Evolutionary conservation across 2,888 invertebrate genomes (phyloP).

Genomic region (Drosophila barbarae): DNA sequence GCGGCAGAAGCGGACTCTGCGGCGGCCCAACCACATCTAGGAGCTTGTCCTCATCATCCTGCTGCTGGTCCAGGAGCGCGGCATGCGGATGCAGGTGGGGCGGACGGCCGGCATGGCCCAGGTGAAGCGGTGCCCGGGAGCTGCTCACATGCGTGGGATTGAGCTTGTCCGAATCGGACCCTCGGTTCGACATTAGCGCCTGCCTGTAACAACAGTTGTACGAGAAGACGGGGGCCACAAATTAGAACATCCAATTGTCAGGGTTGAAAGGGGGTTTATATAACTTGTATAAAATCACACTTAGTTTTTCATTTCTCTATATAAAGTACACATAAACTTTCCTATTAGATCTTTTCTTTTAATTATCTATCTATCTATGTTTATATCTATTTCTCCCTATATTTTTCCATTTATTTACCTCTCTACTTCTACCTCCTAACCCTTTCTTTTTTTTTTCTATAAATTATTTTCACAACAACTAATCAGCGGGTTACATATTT

Average conservation of each 20-base stretch:
- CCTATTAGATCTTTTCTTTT: too few relatives aligned
- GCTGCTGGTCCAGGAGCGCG: constrained; percentile 79
- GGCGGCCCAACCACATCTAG: constrained; percentile 93
- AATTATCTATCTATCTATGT: not conserved
- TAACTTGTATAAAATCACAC: too few relatives aligned
- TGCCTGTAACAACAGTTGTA: constrained; percentile 84
- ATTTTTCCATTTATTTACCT: not conserved
- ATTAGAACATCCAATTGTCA: constrained; percentile 79
- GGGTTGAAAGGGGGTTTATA: not conserved
- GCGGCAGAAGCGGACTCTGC: constrained; percentile 87
- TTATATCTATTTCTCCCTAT: not conserved
- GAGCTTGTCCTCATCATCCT: constrained; percentile 91
- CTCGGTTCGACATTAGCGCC: constrained; percentile 81
- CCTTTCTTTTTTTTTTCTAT: not conserved
- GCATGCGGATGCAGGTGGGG: constrained; percentile 76
- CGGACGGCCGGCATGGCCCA: constrained; percentile 79
- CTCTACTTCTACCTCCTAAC: not conserved
- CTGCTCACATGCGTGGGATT: constrained; percentile 82
- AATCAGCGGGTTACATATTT: not conserved
- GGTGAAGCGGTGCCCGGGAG: constrained; percentile 78
- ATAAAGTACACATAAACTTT: too few relatives aligned
- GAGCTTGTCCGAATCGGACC: constrained; percentile 80
- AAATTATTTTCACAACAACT: not conserved
- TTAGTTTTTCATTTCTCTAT: too few relatives aligned
- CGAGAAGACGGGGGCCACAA: constrained; percentile 71